A percentile compares a stretch with the other conserved stretches of the same genome.
Conservation (phyloP, 2,888 invertebrate genomes). For the Cosmopolites sordidus region DNA sequence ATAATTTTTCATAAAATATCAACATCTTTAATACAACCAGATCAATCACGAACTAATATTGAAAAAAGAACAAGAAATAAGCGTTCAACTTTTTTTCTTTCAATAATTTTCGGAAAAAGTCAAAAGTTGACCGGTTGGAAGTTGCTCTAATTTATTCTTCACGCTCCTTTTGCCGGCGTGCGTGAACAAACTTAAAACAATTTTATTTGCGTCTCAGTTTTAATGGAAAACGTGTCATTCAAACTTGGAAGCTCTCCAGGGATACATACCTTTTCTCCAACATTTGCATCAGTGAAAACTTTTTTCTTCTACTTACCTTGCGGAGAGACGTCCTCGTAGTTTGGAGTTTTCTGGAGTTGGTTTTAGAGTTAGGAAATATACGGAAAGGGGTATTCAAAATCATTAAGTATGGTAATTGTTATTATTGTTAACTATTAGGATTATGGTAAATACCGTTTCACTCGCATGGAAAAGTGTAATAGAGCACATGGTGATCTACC, state of each 20-base stretch:
- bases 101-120: not conserved
- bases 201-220: constrained; percentile 13
- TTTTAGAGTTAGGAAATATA: too few species aligned
- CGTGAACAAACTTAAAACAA: constrained; percentile 20
- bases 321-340: not conserved
- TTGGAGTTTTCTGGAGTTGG: not conserved
- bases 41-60: too few species aligned
- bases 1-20: too few species aligned
- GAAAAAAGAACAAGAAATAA: too few species aligned
- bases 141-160: constrained; percentile 12
- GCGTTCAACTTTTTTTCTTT: not conserved
- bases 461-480: too few species aligned
- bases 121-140: constrained; percentile 5
- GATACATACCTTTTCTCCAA: constrained; percentile 12
- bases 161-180: constrained; percentile 4
- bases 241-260: constrained; percentile 12
- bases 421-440: too few species aligned
- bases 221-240: constrained; percentile 21
- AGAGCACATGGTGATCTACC: too few species aligned
- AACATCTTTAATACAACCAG: too few species aligned
- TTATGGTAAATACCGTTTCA: too few species aligned
- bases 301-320: constrained; percentile 3
- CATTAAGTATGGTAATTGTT: too few species aligned
- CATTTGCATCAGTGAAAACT: constrained; percentile 12
- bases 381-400: too few species aligned